Conservation (phyloP, 2,888 invertebrate genomes). For the Drosophila subquinaria region DNA sequence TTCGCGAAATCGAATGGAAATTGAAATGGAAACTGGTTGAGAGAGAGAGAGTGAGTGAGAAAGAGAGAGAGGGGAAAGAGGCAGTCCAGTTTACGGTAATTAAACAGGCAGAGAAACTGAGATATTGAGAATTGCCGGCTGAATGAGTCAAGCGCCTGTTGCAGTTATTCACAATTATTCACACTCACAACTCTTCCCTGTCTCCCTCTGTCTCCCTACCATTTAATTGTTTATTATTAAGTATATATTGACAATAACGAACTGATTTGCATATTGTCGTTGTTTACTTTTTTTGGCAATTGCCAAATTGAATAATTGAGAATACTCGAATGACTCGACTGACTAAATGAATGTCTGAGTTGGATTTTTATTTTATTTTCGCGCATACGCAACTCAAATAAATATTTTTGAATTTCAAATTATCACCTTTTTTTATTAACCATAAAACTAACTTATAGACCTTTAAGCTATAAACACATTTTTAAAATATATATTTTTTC, state of each 20-base stretch:
- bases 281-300: constrained; percentile 67
- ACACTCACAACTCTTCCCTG: constrained; percentile 1
- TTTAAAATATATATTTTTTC: background rate
- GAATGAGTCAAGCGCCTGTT: constrained; percentile 39
- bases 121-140: constrained; percentile 38
- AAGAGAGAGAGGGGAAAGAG: background rate
- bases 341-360: constrained; percentile 22
- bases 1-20: constrained; percentile 56
- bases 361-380: constrained; percentile 7
- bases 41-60: too few relatives aligned
- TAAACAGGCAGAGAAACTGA: constrained; percentile 41
- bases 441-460: constrained; percentile 7
- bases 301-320: constrained; percentile 53
- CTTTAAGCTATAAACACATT: constrained; percentile 2
- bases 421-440: constrained; percentile 6
- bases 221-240: constrained; percentile 38
- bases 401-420: constrained; percentile 15
- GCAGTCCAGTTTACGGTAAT: constrained; percentile 31
- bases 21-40: constrained; percentile 70
- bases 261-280: constrained; percentile 60
- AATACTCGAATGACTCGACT: constrained; percentile 16
- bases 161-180: constrained; percentile 39
- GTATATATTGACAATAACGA: constrained; percentile 56
- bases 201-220: constrained; percentile 12
- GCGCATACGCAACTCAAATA: constrained; percentile 8